Conservation (phyloP, 2,888 invertebrate genomes). For the Ctena decussata region DNA sequence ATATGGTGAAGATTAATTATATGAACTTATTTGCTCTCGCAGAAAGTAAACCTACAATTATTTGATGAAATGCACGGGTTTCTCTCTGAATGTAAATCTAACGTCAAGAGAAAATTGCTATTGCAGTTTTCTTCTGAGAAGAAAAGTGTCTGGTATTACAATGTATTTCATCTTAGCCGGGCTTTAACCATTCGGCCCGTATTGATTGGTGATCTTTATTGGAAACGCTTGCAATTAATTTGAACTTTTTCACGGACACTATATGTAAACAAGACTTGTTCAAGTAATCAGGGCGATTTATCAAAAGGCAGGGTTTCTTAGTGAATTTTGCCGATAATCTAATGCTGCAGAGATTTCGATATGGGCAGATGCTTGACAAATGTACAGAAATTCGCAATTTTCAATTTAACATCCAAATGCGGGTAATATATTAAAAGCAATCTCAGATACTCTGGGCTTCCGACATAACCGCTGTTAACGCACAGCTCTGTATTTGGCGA, state of each 20-base stretch:
- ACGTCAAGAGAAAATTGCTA: not conserved
- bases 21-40: not conserved
- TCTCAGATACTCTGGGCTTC: too few relatives aligned
- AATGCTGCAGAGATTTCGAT: not conserved
- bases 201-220: conserved; percentile 42
- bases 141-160: not conserved
- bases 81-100: not conserved
- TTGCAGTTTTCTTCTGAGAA: not conserved
- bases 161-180: not conserved
- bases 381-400: not conserved
- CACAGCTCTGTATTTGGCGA: too few relatives aligned
- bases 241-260: conserved; percentile 58
- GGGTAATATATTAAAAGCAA: not conserved
- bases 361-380: conserved; percentile 16
- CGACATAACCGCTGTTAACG: too few relatives aligned
- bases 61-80: not conserved
- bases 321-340: not conserved
- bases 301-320: not conserved
- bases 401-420: not conserved
- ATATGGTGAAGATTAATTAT: not conserved
- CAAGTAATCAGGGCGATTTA: conserved; percentile 12
- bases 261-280: conserved; percentile 58
- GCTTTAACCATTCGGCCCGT: not conserved
- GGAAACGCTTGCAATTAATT: conserved; percentile 63
- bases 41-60: not conserved